A percentile compares a stretch with the other conserved stretches of the same genome.
phyloP scores from a whole-genome alignment of 1,140 invertebrate genomes.

The Bombus superbus region DNA sequence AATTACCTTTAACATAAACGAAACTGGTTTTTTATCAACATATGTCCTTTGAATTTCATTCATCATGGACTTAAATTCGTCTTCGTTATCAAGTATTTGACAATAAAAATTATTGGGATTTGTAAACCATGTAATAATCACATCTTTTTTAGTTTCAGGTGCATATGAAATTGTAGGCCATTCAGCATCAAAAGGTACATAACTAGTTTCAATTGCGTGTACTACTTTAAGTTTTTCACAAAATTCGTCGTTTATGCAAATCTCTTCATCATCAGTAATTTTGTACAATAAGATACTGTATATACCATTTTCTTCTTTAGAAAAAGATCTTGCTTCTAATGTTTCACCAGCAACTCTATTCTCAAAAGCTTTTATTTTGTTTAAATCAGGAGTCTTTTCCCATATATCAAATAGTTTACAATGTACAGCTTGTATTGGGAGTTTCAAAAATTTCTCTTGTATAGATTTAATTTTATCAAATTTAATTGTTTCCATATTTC shows the following conservation, averaged over 20 bases:
- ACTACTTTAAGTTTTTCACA: too few relatives aligned
- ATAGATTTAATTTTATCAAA: constrained; percentile 76
- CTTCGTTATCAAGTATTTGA: constrained; percentile 80
- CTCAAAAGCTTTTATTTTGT: constrained; percentile 5
- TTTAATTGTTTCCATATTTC: constrained; percentile 76
- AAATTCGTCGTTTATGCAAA: constrained; percentile 54
- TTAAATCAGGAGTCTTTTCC: not conserved
- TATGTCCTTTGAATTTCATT: constrained; percentile 87
- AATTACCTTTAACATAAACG: constrained; percentile 68
- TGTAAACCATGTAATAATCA: constrained; percentile 85
- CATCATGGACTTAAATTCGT: constrained; percentile 87
- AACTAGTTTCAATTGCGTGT: constrained; percentile 69
- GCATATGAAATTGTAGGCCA: constrained; percentile 75
- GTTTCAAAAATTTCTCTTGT: constrained; percentile 65
- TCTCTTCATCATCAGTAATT: constrained; percentile 39
- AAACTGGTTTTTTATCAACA: constrained; percentile 80
- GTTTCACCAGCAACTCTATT: constrained; percentile 48
- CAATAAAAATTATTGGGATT: constrained; percentile 88
- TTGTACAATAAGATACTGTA: constrained; percentile 75
- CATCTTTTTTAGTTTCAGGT: constrained; percentile 74
- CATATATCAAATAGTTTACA: constrained; percentile 75
- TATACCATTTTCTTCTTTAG: constrained; percentile 68
- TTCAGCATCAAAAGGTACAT: constrained; percentile 73
- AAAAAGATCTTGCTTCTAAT: constrained; percentile 75
- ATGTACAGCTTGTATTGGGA: constrained; percentile 76